Evolutionary conservation across 2,888 invertebrate genomes (phyloP).

Genomic region (Tetranychus truncatus): DNA sequence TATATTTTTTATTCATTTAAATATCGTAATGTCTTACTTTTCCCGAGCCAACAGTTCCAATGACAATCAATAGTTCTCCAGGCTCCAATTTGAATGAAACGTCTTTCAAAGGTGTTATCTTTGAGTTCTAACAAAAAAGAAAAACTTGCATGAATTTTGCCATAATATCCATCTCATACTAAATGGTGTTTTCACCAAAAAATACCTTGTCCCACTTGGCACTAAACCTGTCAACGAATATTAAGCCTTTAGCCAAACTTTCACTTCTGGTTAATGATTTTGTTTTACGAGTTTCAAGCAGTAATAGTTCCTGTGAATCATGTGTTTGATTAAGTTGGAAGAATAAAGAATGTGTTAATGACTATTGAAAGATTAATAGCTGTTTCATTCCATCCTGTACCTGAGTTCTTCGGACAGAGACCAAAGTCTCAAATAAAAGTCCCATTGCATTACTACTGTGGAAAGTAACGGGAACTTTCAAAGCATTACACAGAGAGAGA

Average conservation of each 20-base stretch:
- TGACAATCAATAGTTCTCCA: neutral
- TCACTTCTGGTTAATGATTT: neutral
- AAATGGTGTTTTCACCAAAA: too few species aligned
- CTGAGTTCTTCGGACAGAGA: constrained; percentile 52
- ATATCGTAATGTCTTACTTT: constrained; percentile 37
- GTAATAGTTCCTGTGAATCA: neutral
- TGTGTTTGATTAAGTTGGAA: neutral
- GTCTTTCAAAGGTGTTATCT: too few species aligned
- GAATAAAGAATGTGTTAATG: neutral
- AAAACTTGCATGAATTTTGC: too few species aligned
- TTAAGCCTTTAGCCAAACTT: neutral
- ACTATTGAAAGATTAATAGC: neutral
- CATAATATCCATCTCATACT: too few species aligned
- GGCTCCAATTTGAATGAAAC: neutral
- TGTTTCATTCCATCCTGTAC: constrained; percentile 27
- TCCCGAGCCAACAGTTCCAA: neutral
- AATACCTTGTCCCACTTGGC: neutral
- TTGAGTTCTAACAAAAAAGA: too few species aligned
- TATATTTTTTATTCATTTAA: too few species aligned
- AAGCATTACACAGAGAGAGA: constrained; percentile 65
- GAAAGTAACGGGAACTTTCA: constrained; percentile 55
- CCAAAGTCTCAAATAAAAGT: constrained; percentile 54
- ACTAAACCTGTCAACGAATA: neutral
- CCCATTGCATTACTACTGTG: constrained; percentile 55
- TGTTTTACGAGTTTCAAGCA: neutral